A percentile compares a stretch with the other conserved stretches of the same genome.
Evolutionary conservation across 2,888 invertebrate species (phyloP).

Genomic region (Lydus trimaculatus): DNA sequence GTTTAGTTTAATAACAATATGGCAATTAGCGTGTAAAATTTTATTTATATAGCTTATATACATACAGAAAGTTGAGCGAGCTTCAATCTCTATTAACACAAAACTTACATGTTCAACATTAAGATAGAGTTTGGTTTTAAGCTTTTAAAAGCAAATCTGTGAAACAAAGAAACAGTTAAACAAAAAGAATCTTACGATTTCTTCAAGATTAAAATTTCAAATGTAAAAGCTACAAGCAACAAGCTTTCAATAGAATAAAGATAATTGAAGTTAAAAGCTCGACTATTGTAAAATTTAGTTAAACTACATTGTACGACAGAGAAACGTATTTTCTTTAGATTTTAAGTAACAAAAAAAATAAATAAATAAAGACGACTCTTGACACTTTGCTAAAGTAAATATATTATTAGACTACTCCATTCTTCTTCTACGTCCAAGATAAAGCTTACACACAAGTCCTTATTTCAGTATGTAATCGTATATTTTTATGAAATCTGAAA

Average conservation of each 20-base stretch:
- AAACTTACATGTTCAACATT: no score
- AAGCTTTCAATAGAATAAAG: neutral
- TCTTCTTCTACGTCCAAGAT: neutral
- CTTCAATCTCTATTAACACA: neutral
- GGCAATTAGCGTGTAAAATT: neutral
- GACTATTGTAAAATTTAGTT: slow-evolving; percentile 1
- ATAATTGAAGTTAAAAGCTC: neutral
- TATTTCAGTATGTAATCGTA: neutral
- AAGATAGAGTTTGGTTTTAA: neutral
- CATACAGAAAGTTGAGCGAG: neutral
- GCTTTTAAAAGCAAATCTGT: neutral
- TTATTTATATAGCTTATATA: neutral
- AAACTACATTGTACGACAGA: neutral
- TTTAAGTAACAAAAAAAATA: neutral
- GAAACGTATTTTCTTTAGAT: neutral
- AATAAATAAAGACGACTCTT: neutral
- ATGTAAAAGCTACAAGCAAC: neutral
- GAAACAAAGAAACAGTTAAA: neutral
- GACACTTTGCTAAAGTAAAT: slow-evolving; percentile 1
- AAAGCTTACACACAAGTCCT: neutral
- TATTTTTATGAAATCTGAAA: neutral
- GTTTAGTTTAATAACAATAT: neutral
- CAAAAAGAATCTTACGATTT: neutral
- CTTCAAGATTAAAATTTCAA: neutral
- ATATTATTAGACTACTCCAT: neutral